Evolutionary conservation across 1,140 invertebrate species (phyloP), one percentile per base, ranked within the genome.

Genomic region (Macrocentrus cingulum): DNA sequence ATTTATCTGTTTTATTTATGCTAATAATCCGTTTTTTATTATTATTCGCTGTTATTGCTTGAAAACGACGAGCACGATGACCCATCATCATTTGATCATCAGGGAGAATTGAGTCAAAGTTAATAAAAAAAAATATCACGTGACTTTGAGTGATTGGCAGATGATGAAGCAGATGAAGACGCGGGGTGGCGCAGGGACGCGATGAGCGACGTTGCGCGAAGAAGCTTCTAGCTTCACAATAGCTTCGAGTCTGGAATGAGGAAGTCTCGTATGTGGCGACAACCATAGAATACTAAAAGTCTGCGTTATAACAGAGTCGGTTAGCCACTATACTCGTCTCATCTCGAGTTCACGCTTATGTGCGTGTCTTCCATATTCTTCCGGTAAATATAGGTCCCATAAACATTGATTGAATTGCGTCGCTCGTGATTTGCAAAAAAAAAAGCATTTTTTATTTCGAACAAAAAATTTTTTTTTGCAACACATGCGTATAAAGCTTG

Each of bases 201-300:
- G n/a, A n/a, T n/a, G n/a, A n/a, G n/a, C n/a, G n/a, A n/a, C n/a
- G n/a, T n/a, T n/a, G n/a, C n/a, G n/a, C n/a, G n/a, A n/a, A n/a
- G n/a, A n/a, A n/a, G n/a, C n/a, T n/a, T n/a, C n/a, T n/a, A n/a
- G n/a, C n/a, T 48, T 48, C 20, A 48, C 45, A 48, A 48, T 48
- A 9, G 45, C 20, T 48, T 25, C 9, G 20, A 48, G 20, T 48
- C 20, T 48, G 45, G 45, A 23, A 48, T 48, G 45, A 48, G 45
- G 45, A 48, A 48, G 22, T 48, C 45, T 23, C 45, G 45, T 48
- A 13, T 23, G 20, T 48, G 45, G 22, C 45, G 45, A 48, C 45
- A 23, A 48, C 22, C 7, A 48, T 13, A n/a, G 45, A 48, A 48
- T 48, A 48, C 45, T 48, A 48, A 48, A 44, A 48, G 45, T 48